Evolutionary conservation across 2,113 vertebrate genomes (phyloP), one percentile per base, ranked within the genome.

Genomic region (Zeus faber): DNA sequence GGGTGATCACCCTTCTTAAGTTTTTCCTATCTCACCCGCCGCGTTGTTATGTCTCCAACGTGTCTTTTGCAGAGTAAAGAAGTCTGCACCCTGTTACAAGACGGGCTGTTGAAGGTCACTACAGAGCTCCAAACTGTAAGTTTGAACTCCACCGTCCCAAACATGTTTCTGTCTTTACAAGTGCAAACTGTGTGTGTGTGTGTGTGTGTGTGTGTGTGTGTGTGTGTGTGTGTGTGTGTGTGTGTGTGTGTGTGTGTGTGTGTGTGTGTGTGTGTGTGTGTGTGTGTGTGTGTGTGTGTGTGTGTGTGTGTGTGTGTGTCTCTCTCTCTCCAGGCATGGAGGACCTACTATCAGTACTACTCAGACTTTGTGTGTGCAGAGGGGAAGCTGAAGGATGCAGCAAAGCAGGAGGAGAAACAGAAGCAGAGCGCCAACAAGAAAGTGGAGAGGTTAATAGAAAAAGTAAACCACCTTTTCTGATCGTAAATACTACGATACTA

Each of bases 51-150:
- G 25, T 67, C 31, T 60, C n/a, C n/a, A n/a, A n/a, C n/a, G 26
- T 65, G 40, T 14, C 41, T 53, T 65, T n/a, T 77, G 9, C 73
- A 95, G 94, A 93, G 91, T 71, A 94, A 91, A 77, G 94, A 96
- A 3, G 69, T 93, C 67, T 91, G 87, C 17, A 84, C 79, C 21
- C 90, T 89, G 65, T 85, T 93, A 50, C 94, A 96, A 59, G 93
- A 94, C 2, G 92, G 91, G 2, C 81, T 95, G 1, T 80, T 94
- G 70, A 92, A 93, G 73, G 89, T 90, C 59, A 91, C 92, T 43
- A 83, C 79, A 0, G 93, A 95, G 78, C 80, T 95, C 2, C 93
- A 94, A 79, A 92, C 79, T 1, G 94, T 95, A 62, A 88, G 93
- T 70, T 49, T n/a, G n/a, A n/a, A n/a, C n/a, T n/a, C n/a, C n/a